Evolutionary conservation across 2,888 invertebrate species (phyloP), one percentile per base, ranked within the genome.

Genomic region (Noctua pronuba): DNA sequence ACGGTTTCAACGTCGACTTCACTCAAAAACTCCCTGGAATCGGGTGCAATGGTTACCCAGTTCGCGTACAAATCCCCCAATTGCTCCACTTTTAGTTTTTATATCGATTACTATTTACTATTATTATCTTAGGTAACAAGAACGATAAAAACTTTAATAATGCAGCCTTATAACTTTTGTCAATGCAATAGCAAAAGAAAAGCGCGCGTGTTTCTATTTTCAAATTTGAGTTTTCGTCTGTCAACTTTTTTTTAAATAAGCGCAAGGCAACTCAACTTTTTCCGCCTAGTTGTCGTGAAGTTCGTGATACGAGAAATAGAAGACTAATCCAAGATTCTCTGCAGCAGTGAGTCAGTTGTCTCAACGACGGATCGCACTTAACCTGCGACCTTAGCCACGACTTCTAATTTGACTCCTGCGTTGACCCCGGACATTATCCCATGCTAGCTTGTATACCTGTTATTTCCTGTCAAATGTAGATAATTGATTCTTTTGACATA

Each of bases 1-100:
- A 88, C 92, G 88, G 94, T 91, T 92, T 95, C 94, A 52, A 91
- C 90, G 85, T 95, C 95, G 87, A 93, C 90, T 80, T 95, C 94
- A 87, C 93, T 91, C 84, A 95, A 88, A 86, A 94, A 95, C 80
- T 95, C 93, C 84, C 90, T 91, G 21, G 90, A 91, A 84, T 90
- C 90, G 52, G 94, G 93, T 84, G 94, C 91, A 89, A 94, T 93
- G 62, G 93, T 94, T 86, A 94, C 90, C 84, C 94, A 91, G 83
- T 92, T 92, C 41, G 89, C 93, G 79, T 91, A 92, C 77, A 92
- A 76, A 88, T 90, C 92, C 92, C 94, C 95, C 94, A 95, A 95
- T 92, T 90, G 92, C 92, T 94, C 95, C 95, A 95, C 95, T 92
- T 95, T 94, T 87, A 88, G 68, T 77, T 84, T 76, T 84, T 85